A percentile compares a stretch with the other conserved stretches of the same genome.
phyloP scores from a whole-genome alignment of 2,888 invertebrate genomes.

The Limnephilus marmoratus region DNA sequence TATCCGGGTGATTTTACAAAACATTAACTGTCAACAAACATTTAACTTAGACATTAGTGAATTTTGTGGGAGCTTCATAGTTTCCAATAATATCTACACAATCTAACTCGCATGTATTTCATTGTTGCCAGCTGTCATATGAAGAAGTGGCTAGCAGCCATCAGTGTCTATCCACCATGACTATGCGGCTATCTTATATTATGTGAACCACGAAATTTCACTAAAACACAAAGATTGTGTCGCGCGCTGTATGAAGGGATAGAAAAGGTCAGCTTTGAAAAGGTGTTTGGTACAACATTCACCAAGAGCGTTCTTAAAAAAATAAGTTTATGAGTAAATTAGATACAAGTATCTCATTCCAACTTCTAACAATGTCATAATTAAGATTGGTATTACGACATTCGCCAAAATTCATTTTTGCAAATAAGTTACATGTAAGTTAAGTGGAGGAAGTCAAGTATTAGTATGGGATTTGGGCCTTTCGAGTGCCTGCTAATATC shows the following conservation, averaged over 20 bases:
- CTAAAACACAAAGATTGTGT: no score
- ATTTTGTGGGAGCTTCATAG: not conserved
- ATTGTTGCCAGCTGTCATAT: not conserved
- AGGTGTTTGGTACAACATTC: not conserved
- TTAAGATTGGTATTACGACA: not conserved
- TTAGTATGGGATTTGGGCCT: not conserved
- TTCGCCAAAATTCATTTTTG: not conserved
- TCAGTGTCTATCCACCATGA: no score
- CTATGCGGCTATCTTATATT: no score
- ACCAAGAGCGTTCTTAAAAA: not conserved
- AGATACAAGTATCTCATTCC: not conserved
- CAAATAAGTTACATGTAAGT: not conserved
- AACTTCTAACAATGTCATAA: no score
- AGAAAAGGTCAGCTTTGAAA: no score
- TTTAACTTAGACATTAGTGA: not conserved
- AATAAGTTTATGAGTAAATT: not conserved
- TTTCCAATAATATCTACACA: not conserved
- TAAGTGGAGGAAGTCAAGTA: not conserved
- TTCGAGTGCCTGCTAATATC: constrained; percentile 71
- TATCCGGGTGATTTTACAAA: no score
- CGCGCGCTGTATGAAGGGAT: no score
- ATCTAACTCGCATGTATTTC: not conserved
- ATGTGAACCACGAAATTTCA: no score
- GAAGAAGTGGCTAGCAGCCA: no score
- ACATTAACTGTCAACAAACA: not conserved